These are phyloP conservation scores for Luperina testacea DNA, from an alignment of 2,888 invertebrate genomes.

Conservation along the genomic window DNA sequence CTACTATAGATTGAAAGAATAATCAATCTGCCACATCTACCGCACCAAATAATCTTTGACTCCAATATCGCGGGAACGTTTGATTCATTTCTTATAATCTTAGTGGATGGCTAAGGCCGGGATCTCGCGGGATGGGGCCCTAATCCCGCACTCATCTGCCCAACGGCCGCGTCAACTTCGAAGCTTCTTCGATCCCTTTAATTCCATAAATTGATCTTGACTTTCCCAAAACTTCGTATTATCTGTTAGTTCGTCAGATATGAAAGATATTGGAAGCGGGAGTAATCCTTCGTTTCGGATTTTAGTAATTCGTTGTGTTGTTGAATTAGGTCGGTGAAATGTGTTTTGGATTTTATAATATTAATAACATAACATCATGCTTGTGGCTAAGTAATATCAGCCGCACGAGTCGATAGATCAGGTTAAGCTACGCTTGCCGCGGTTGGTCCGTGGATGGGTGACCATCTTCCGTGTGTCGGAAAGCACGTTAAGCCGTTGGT, in stretches of 20 bases:
- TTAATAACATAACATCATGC: too few species aligned
- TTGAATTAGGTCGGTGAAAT: not conserved
- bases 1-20: constrained; percentile 4
- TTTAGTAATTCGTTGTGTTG: constrained; percentile 7
- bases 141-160: constrained; percentile 78
- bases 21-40: constrained; percentile 5
- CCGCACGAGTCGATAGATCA: too few species aligned
- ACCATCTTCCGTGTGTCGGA: too few species aligned
- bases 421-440: too few species aligned
- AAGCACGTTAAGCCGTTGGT: too few species aligned
- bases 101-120: constrained; percentile 76
- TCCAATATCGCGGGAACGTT: constrained; percentile 81
- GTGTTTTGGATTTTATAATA: too few species aligned
- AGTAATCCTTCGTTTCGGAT: constrained; percentile 2
- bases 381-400: too few species aligned
- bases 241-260: constrained; percentile 55
- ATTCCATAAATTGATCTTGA: constrained; percentile 82
- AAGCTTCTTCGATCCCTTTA: constrained; percentile 80
- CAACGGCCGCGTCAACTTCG: constrained; percentile 78
- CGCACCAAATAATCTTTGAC: constrained; percentile 63
- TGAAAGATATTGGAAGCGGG: constrained; percentile 17
- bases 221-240: constrained; percentile 69
- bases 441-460: too few species aligned
- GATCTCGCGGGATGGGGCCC: constrained; percentile 65
- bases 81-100: constrained; percentile 87